Conservation (phyloP, 37 sponge, comb jelly and placozoan genomes). For the Beroe forskalii region DNA sequence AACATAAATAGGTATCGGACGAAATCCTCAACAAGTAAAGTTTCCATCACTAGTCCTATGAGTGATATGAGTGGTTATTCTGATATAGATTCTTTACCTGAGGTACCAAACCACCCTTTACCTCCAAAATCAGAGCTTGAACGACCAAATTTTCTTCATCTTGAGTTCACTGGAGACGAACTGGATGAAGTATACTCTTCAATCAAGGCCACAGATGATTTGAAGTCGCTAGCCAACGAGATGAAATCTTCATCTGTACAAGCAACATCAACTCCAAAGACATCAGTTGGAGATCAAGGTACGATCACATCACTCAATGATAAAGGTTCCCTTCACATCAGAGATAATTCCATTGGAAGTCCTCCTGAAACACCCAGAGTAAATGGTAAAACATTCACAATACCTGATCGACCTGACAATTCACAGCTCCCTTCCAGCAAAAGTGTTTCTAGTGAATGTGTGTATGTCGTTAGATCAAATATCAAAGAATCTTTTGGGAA, state of each 20-base stretch:
- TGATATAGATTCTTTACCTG: constrained; percentile 41
- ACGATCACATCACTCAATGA: neutral
- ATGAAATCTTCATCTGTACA: neutral
- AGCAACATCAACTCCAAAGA: constrained; percentile 47
- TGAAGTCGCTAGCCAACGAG: neutral
- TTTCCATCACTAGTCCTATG: constrained; percentile 25
- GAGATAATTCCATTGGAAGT: neutral
- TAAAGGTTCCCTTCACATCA: neutral
- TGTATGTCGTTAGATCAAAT: neutral
- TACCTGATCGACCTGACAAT: neutral
- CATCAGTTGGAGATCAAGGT: neutral
- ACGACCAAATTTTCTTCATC: constrained; percentile 22
- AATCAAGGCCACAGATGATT: constrained; percentile 10
- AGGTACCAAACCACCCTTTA: constrained; percentile 44
- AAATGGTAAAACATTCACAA: neutral
- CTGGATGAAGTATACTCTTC: constrained; percentile 41
- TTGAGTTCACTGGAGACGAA: neutral
- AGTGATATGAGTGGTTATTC: constrained; percentile 40
- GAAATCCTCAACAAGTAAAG: constrained; percentile 18
- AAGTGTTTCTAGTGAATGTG: neutral
- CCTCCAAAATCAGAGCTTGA: neutral
- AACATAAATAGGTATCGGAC: neutral
- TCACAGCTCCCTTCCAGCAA: neutral
- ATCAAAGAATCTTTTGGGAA: constrained; percentile 20
- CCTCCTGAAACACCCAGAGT: constrained; percentile 39